Percentiles rank a stretch among this genome's conserved stretches.
Conservation (phyloP, 1,140 invertebrate genomes). For the Drosophila micromelanica region DNA sequence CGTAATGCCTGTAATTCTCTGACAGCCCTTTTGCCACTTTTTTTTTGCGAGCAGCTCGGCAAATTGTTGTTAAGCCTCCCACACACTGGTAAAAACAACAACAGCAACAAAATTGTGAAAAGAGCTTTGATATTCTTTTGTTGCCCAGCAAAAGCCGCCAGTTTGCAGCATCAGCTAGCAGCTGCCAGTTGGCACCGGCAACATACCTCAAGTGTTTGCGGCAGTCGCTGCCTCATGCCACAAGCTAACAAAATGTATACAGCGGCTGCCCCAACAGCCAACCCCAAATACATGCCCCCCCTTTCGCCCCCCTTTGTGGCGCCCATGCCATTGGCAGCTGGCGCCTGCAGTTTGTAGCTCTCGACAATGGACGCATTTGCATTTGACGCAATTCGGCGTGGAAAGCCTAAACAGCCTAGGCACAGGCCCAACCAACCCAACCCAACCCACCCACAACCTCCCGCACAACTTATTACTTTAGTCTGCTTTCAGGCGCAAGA, state of each 20-base stretch:
- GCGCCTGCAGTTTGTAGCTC: constrained; percentile 62
- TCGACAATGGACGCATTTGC: constrained; percentile 70
- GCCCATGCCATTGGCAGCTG: constrained; percentile 23
- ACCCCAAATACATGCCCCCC: neutral
- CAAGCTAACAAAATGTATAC: neutral
- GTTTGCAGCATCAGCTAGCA: constrained; percentile 36
- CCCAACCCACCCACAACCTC: neutral
- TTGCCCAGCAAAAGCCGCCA: constrained; percentile 33
- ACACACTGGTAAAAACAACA: constrained; percentile 6
- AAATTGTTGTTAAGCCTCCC: constrained; percentile 54
- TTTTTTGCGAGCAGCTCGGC: constrained; percentile 35
- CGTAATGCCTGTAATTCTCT: constrained; percentile 63
- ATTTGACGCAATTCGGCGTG: constrained; percentile 67
- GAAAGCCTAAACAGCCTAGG: constrained; percentile 4
- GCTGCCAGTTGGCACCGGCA: constrained; percentile 47
- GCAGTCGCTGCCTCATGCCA: constrained; percentile 12
- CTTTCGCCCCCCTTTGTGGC: neutral
- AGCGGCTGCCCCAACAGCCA: neutral
- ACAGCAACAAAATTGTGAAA: constrained; percentile 39
- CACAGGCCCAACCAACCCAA: neutral
- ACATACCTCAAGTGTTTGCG: constrained; percentile 70
- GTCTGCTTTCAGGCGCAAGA: constrained; percentile 77
- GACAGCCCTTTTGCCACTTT: constrained; percentile 50
- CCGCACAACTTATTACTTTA: constrained; percentile 66
- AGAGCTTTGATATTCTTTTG: constrained; percentile 63